phyloP scores from a whole-genome alignment of 2,797 vertebrate genomes.

The Lepilemur septentrionalis region DNA sequence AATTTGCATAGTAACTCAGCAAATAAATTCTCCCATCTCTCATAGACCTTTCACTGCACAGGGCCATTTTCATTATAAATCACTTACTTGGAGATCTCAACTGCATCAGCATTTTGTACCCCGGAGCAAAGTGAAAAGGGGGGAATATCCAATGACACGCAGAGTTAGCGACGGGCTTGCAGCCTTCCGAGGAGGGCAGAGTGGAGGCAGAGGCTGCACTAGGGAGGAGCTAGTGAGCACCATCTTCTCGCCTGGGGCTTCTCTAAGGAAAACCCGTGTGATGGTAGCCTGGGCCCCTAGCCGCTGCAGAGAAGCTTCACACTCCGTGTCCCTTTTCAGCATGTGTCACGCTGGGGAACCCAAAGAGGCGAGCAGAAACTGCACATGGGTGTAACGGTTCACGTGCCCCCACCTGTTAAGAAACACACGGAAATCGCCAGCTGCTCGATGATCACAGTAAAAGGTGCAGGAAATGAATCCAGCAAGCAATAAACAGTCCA shows the following conservation, averaged over 20 bases:
- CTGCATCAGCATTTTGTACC: conserved; percentile 74
- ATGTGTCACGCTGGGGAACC: neutral
- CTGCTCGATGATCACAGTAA: neutral
- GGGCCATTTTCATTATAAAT: conserved; percentile 83
- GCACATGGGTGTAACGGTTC: accelerated
- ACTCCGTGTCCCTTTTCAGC: neutral
- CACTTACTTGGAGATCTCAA: conserved; percentile 71
- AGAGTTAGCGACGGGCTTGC: neutral
- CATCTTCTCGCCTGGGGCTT: neutral
- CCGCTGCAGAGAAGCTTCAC: neutral
- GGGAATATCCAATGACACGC: conserved; percentile 4
- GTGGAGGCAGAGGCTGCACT: neutral
- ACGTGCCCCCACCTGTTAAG: too few species aligned
- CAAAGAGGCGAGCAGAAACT: neutral
- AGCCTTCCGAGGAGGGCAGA: neutral
- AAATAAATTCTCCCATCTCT: conserved; percentile 84
- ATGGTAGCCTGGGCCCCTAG: accelerated
- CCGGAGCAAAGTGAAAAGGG: conserved; percentile 55
- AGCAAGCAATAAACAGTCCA: too few species aligned
- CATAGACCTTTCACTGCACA: conserved; percentile 78
- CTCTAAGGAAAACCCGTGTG: neutral
- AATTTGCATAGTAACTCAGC: conserved; percentile 88
- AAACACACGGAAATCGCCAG: neutral
- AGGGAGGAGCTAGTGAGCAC: too few species aligned
- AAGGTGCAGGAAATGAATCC: neutral